Percentiles rank a stretch among this genome's conserved stretches.
Evolutionary conservation across 2,113 vertebrate species (phyloP).

Genomic region (Corynorhinus townsendii): DNA sequence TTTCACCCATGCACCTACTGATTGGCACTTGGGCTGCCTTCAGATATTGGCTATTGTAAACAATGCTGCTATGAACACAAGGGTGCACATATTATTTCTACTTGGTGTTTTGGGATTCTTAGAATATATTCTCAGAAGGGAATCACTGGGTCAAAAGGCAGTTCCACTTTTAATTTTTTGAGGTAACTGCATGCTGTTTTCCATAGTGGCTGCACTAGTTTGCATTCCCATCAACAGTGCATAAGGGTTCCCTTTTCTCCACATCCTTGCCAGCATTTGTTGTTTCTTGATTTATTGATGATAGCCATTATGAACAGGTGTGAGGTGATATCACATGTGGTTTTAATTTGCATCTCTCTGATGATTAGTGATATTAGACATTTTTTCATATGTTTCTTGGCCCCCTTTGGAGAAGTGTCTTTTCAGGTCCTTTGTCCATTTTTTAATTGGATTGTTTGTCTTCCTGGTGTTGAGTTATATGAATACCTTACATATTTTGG

Average conservation of each 20-base stretch:
- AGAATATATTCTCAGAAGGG: not conserved
- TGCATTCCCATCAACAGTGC: not conserved
- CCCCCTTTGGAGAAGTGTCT: not conserved
- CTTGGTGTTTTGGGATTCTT: not conserved
- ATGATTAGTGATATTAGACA: not conserved
- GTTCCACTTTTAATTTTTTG: not conserved
- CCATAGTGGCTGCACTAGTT: not conserved
- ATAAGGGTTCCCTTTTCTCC: not conserved
- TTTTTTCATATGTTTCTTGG: not conserved
- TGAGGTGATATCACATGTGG: not conserved
- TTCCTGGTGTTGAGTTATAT: not conserved
- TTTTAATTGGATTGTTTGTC: not conserved
- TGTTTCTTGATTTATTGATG: not conserved
- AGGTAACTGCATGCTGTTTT: not conserved
- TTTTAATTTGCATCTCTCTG: not conserved
- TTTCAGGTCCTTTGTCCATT: not conserved
- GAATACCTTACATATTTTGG: not conserved
- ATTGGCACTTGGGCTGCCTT: not conserved
- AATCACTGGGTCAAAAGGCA: not conserved
- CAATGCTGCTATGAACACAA: not conserved
- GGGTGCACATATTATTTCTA: not conserved
- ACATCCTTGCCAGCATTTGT: not conserved
- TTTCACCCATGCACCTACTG: not conserved
- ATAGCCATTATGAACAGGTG: not conserved
- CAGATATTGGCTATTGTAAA: not conserved